Percentiles rank a stretch among this genome's conserved stretches.
phyloP scores from a whole-genome alignment of 2,797 vertebrate genomes.

The Parotocinclus haroldoi region DNA sequence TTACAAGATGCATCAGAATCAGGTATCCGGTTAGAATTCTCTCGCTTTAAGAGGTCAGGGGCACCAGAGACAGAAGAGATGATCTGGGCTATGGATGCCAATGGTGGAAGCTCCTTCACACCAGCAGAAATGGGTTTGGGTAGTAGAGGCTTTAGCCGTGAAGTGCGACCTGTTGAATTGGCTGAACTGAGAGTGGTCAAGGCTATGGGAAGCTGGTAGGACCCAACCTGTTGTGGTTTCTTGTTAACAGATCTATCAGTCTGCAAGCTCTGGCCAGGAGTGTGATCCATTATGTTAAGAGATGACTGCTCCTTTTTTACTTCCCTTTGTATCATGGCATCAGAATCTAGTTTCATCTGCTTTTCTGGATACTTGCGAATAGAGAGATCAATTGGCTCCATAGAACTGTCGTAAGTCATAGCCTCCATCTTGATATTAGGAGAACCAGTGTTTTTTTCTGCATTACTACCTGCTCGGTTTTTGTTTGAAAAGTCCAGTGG shows the following conservation, averaged over 20 bases:
- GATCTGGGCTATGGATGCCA: conserved; percentile 97
- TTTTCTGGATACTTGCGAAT: conserved; percentile 74
- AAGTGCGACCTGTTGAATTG: conserved; percentile 58
- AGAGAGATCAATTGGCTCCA: conserved; percentile 86
- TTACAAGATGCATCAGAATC: conserved; percentile 22
- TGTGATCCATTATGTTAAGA: conserved; percentile 63
- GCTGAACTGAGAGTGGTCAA: conserved; percentile 62
- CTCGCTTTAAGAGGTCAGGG: conserved; percentile 57
- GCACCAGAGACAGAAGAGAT: conserved; percentile 93
- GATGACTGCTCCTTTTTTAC: conserved; percentile 64
- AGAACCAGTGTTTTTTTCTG: conserved; percentile 46
- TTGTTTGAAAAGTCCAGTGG: conserved; percentile 84
- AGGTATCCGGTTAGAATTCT: conserved; percentile 26
- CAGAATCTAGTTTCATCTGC: conserved; percentile 59
- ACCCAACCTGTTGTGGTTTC: conserved; percentile 56
- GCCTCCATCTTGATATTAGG: conserved; percentile 82
- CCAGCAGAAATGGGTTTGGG: conserved; percentile 71
- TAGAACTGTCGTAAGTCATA: conserved; percentile 67
- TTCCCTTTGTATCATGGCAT: conserved; percentile 56
- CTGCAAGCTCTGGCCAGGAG: conserved; percentile 38
- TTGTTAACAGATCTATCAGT: conserved; percentile 62
- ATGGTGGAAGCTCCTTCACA: conserved; percentile 80
- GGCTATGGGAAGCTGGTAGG: conserved; percentile 62
- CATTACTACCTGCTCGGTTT: conserved; percentile 58
- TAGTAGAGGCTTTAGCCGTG: conserved; percentile 81